phyloP scores from a whole-genome alignment of 2,888 invertebrate genomes.

The Poecilobothrus nobilitatus region DNA sequence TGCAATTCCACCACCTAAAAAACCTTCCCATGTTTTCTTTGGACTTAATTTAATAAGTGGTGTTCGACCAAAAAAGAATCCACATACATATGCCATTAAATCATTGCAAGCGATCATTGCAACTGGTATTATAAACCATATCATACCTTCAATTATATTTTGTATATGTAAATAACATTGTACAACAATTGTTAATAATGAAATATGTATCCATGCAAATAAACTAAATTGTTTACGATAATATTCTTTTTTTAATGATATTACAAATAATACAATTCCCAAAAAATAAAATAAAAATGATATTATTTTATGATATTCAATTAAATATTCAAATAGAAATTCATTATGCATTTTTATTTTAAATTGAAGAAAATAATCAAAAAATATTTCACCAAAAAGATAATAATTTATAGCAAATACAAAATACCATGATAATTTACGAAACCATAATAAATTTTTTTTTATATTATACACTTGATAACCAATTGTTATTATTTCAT shows the following conservation, averaged over 20 bases:
- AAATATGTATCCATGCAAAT: conserved; percentile 97
- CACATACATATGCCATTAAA: conserved; percentile 97
- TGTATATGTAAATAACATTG: conserved; percentile 95
- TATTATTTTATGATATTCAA: conserved; percentile 90
- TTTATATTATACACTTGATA: conserved; percentile 93
- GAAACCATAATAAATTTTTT: conserved; percentile 93
- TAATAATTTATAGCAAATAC: conserved; percentile 93
- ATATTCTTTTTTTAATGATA: conserved; percentile 90
- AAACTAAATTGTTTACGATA: conserved; percentile 96
- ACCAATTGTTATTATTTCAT: conserved; percentile 96
- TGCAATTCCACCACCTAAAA: conserved; percentile 89
- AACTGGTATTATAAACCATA: conserved; percentile 93
- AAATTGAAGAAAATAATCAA: conserved; percentile 70
- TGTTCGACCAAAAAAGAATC: conserved; percentile 96
- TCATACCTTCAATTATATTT: conserved; percentile 90
- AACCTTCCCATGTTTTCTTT: conserved; percentile 99
- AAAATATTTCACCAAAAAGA: conserved; percentile 93
- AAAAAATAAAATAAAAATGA: conserved; percentile 88
- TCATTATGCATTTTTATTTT: not conserved
- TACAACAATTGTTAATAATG: conserved; percentile 86
- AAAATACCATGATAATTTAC: conserved; percentile 97
- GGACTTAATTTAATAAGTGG: conserved; percentile 94
- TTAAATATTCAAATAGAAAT: conserved; percentile 52
- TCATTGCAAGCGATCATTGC: conserved; percentile 98
- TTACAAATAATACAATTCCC: conserved; percentile 93